phyloP scores from a whole-genome alignment of 2,888 invertebrate genomes.

The Cepaea hortensis region DNA sequence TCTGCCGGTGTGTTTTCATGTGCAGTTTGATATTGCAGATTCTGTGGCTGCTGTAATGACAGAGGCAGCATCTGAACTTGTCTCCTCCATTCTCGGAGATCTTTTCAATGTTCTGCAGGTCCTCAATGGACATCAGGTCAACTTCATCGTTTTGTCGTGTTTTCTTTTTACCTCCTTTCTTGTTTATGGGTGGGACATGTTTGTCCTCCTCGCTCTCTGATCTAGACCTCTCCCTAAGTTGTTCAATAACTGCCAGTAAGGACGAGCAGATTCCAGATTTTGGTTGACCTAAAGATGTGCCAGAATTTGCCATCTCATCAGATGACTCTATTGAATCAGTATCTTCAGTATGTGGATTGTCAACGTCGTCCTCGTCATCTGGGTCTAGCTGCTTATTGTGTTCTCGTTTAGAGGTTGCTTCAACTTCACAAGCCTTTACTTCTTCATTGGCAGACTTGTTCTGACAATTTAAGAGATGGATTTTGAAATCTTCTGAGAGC shows the following conservation, averaged over 20 bases:
- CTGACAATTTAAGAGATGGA: slow-evolving; percentile 38
- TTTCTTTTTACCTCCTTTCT: slow-evolving; percentile 46
- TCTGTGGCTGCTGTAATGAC: slow-evolving; percentile 71
- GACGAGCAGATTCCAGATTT: slow-evolving; percentile 72
- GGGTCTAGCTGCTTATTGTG: neutral
- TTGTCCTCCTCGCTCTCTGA: slow-evolving; percentile 64
- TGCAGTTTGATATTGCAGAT: slow-evolving; percentile 67
- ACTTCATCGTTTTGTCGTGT: slow-evolving; percentile 51
- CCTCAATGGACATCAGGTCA: slow-evolving; percentile 55
- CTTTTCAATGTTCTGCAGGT: slow-evolving; percentile 68
- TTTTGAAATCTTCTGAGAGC: slow-evolving; percentile 29
- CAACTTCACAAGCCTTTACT: neutral
- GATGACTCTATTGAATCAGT: slow-evolving; percentile 50
- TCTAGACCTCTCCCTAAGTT: slow-evolving; percentile 67
- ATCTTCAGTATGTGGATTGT: slow-evolving; percentile 34
- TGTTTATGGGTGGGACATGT: slow-evolving; percentile 2
- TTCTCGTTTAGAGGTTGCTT: neutral
- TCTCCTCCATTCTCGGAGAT: slow-evolving; percentile 59
- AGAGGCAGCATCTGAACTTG: slow-evolving; percentile 71
- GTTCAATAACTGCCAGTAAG: slow-evolving; percentile 75
- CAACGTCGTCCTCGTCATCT: slow-evolving; percentile 17
- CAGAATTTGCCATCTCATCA: slow-evolving; percentile 40
- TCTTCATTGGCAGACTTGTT: slow-evolving; percentile 19
- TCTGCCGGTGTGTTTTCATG: slow-evolving; percentile 72
- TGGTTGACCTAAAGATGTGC: slow-evolving; percentile 14